A percentile compares a stretch with the other conserved stretches of the same genome.
phyloP scores from a whole-genome alignment of 2,113 vertebrate genomes.

The Pterocles gutturalis region DNA sequence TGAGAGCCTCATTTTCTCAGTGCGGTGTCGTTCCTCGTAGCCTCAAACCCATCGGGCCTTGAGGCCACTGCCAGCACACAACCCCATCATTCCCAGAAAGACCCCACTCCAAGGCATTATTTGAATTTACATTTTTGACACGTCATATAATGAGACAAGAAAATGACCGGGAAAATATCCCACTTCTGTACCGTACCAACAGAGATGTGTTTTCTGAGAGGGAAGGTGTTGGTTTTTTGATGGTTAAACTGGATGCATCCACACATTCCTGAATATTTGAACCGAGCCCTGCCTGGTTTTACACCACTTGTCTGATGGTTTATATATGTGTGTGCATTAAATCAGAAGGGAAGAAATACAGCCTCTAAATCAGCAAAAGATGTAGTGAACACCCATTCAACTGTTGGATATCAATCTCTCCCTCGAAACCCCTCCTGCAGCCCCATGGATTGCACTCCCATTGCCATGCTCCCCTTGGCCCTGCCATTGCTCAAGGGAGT shows the following conservation, averaged over 20 bases:
- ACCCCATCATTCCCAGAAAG: neutral
- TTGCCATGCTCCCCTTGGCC: neutral
- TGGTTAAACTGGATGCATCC: neutral
- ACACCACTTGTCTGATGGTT: neutral
- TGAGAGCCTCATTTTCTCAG: slow-evolving; percentile 53
- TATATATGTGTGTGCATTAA: neutral
- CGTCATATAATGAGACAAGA: neutral
- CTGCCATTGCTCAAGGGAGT: neutral
- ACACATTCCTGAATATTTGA: neutral
- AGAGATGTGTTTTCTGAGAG: neutral
- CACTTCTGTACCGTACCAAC: neutral
- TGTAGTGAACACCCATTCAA: neutral
- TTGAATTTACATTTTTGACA: slow-evolving; percentile 31
- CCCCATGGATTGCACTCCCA: rapidly evolving
- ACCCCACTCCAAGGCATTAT: neutral
- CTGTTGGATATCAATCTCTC: rapidly evolving
- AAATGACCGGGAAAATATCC: slow-evolving; percentile 14
- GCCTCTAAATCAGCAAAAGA: neutral
- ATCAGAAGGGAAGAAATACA: neutral
- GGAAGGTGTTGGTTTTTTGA: neutral
- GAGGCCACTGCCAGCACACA: neutral
- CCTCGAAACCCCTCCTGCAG: neutral
- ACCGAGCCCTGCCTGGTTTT: neutral
- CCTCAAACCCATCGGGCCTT: neutral
- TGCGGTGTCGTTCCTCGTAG: neutral